Evolutionary conservation across 1,140 invertebrate species (phyloP), one percentile per base, ranked within the genome.

Genomic region (Macrobrachium rosenbergii): DNA sequence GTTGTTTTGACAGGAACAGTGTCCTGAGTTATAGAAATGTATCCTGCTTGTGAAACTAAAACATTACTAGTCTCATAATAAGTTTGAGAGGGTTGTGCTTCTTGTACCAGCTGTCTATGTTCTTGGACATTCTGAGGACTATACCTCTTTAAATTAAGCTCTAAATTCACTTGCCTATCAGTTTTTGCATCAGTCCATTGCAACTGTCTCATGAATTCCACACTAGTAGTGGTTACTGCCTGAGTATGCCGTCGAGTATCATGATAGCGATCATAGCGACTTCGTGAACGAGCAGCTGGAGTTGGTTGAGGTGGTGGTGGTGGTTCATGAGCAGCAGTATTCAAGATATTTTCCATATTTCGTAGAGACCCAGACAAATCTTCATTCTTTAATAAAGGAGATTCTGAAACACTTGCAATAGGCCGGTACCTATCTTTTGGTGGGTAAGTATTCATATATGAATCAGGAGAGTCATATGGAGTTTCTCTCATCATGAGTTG

Each of bases 31-130:
- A 96, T 96, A 28, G 95, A 95, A 78, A 96, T 94, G 90, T 96
- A 96, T n/a, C 96, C 96, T 8, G 95, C 95, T 90, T 96, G 95
- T 0, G 95, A 95, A n/a, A 96, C 95, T 86, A 96, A 94, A 7
- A 96, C 93, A 81, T 89, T 89, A 58, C 89, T 88, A 84, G 93
- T 83, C 28, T 88, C 89, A 59, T 87, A 89, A 59, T 84, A 88
- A 16, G 82, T 84, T 21, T 89, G 88, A 45, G 90, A 86, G 75
- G 84, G 89, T 63, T 90, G 89, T 5, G 89, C 83, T 37, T 93
- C 92, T 91, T 93, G 93, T 90, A 94, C 92, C 86, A 90, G 91
- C 91, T 94, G 93, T 90, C 92, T 75, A n/a, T 89, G 86, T 21
- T 89, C 89, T 72, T 87, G 76, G 10, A 37, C 73, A 43, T 81